phyloP scores from a whole-genome alignment of 2,888 invertebrate species.

The Thalpophila matura region DNA sequence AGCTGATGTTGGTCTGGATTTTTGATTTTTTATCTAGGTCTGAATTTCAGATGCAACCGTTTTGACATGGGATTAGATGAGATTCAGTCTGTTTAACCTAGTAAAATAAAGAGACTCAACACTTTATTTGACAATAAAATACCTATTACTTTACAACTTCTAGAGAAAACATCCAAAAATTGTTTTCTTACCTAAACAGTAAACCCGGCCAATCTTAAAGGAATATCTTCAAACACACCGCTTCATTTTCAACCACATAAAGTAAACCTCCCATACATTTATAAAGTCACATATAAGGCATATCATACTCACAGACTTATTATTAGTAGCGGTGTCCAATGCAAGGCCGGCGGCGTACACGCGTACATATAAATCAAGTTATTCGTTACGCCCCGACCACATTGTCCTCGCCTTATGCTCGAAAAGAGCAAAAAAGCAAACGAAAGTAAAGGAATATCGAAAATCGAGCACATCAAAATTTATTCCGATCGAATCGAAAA shows the following conservation, averaged over 20 bases:
- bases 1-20: neutral
- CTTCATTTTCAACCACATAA: slow-evolving; percentile 27
- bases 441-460: slow-evolving; percentile 71
- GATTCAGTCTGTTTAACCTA: too few species aligned
- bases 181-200: neutral
- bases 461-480: slow-evolving; percentile 85
- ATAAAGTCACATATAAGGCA: slow-evolving; percentile 54
- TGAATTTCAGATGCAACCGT: too few species aligned
- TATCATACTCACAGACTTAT: slow-evolving; percentile 57
- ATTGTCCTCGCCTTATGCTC: slow-evolving; percentile 83
- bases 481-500: slow-evolving; percentile 79
- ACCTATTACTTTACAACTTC: too few species aligned
- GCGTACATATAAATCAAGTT: slow-evolving; percentile 85
- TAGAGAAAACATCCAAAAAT: neutral
- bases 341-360: slow-evolving; percentile 76
- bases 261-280: slow-evolving; percentile 43
- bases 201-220: neutral
- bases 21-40: too few species aligned
- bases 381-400: slow-evolving; percentile 86
- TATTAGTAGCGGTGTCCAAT: slow-evolving; percentile 62
- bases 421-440: slow-evolving; percentile 73
- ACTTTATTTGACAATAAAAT: too few species aligned
- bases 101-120: too few species aligned
- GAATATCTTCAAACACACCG: slow-evolving; percentile 33
- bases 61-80: too few species aligned